Evolutionary conservation across 2,888 invertebrate genomes (phyloP).

Genomic region (Heliconius cydno): DNA sequence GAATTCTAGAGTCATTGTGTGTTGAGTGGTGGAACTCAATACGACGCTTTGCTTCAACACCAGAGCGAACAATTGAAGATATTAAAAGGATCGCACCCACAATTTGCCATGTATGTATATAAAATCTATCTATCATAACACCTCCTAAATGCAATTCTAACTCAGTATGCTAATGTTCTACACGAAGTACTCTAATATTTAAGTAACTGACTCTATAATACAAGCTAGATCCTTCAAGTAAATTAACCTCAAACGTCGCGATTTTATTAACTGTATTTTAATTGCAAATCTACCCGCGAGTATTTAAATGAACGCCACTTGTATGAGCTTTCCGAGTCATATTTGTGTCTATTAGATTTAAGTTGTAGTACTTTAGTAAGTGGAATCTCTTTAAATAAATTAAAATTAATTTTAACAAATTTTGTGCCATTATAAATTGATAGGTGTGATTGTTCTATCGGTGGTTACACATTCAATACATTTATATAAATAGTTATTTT

Average conservation of each 20-base stretch:
- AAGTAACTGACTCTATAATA: not conserved
- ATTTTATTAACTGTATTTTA: conserved; percentile 27
- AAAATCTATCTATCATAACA: too few relatives aligned
- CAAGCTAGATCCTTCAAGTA: conserved; percentile 26
- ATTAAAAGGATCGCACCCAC: too few relatives aligned
- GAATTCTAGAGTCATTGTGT: not conserved
- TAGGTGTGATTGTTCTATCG: not conserved
- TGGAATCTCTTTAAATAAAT: not conserved
- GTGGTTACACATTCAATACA: not conserved
- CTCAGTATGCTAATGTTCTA: not conserved
- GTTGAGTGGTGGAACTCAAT: too few relatives aligned
- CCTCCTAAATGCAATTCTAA: too few relatives aligned
- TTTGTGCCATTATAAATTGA: not conserved
- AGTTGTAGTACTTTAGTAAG: not conserved
- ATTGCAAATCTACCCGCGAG: conserved; percentile 29
- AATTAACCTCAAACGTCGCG: conserved; percentile 26
- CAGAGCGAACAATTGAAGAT: too few relatives aligned
- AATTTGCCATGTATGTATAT: too few relatives aligned
- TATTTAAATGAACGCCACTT: conserved; percentile 29
- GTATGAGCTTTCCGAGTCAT: conserved; percentile 15
- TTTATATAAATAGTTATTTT: too few relatives aligned
- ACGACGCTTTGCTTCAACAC: too few relatives aligned
- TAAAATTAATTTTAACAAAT: not conserved
- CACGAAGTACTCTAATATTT: conserved; percentile 1
- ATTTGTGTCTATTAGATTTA: conserved; percentile 17